Evolutionary conservation across 2,113 vertebrate genomes (phyloP).

Genomic region (Pituophis catenifer): DNA sequence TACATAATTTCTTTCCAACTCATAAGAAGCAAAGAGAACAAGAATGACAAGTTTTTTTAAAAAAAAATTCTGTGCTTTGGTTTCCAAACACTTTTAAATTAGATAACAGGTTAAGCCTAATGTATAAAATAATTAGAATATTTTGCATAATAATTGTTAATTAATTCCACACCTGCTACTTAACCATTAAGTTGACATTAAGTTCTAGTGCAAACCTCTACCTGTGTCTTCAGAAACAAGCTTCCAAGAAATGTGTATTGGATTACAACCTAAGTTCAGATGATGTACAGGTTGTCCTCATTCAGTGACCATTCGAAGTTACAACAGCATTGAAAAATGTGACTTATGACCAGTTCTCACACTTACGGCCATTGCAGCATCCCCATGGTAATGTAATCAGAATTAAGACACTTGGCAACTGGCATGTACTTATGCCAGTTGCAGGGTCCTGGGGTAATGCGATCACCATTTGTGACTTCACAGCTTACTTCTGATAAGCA

Average conservation of each 20-base stretch:
- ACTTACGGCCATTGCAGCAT: background rate
- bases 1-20: background rate
- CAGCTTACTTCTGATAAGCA: background rate
- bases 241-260: background rate
- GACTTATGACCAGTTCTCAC: background rate
- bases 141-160: background rate
- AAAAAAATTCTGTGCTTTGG: background rate
- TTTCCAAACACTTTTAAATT: background rate
- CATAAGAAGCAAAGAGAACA: background rate
- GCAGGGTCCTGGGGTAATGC: background rate
- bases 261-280: background rate
- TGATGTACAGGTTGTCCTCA: background rate
- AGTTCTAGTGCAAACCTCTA: background rate
- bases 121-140: background rate
- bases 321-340: background rate
- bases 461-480: background rate
- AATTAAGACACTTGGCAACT: background rate
- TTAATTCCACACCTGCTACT: background rate
- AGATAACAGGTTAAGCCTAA: background rate
- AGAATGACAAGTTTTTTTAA: background rate
- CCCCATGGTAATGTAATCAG: background rate
- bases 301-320: background rate
- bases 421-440: background rate
- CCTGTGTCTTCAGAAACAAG: background rate
- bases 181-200: background rate